Evolutionary conservation across 2,113 vertebrate species (phyloP).

Genomic region (Elanoides forficatus): DNA sequence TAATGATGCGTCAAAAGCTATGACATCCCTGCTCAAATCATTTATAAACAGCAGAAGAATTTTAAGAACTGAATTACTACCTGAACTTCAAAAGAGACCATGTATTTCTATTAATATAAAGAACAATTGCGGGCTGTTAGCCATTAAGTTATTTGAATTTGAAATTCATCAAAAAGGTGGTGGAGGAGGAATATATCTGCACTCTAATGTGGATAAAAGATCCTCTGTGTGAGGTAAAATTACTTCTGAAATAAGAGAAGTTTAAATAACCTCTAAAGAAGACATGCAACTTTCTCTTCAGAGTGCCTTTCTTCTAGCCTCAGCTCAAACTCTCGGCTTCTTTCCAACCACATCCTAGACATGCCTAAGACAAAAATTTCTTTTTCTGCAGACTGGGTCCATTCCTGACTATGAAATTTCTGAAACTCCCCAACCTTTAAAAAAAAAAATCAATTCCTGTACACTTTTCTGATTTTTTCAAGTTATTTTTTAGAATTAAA

Average conservation of each 20-base stretch:
- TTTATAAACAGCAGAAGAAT: constrained; percentile 58
- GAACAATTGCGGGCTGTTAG: constrained; percentile 63
- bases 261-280: constrained; percentile 40
- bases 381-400: neutral
- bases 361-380: neutral
- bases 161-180: constrained; percentile 62
- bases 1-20: constrained; percentile 11
- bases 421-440: neutral
- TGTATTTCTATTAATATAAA: constrained; percentile 64
- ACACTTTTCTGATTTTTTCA: neutral
- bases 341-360: neutral
- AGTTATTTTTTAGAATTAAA: neutral
- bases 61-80: constrained; percentile 55
- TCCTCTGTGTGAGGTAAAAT: constrained; percentile 23
- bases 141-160: constrained; percentile 55
- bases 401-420: neutral
- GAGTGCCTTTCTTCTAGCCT: neutral
- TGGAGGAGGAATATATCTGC: constrained; percentile 70
- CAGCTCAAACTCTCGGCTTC: neutral
- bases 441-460: neutral
- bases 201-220: constrained; percentile 55
- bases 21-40: constrained; percentile 30
- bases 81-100: constrained; percentile 45
- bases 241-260: constrained; percentile 43
- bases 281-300: neutral